Conservation (phyloP, 2,888 invertebrate species). For the Eupeodes luniger region DNA sequence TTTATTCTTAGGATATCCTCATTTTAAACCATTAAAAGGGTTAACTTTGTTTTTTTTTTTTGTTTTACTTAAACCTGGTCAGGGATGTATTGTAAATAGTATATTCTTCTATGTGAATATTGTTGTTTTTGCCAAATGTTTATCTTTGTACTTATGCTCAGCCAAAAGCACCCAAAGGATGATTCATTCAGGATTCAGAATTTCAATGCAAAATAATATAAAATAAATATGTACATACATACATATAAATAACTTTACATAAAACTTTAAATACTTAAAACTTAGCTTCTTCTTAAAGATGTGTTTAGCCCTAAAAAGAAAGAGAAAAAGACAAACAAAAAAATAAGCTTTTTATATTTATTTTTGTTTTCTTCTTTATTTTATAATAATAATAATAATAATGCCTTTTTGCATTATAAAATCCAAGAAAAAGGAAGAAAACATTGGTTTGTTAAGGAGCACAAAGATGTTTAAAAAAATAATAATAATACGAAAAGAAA, state of each 20-base stretch:
- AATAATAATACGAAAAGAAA: neutral
- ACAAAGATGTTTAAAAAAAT: neutral
- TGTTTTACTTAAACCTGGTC: too few relatives aligned
- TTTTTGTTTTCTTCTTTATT: slow-evolving; percentile 12
- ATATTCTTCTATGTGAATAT: too few relatives aligned
- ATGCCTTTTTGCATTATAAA: slow-evolving; percentile 29
- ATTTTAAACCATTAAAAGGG: too few relatives aligned
- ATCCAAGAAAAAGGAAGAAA: neutral
- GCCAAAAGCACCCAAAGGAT: neutral
- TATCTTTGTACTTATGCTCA: neutral
- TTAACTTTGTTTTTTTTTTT: too few relatives aligned
- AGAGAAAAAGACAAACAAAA: neutral
- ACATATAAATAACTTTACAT: neutral
- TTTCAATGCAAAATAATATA: slow-evolving; percentile 27
- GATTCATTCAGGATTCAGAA: slow-evolving; percentile 60
- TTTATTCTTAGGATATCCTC: too few relatives aligned
- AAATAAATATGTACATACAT: neutral
- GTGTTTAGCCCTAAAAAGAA: slow-evolving; percentile 10
- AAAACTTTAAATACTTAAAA: slow-evolving; percentile 20
- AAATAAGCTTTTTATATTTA: neutral
- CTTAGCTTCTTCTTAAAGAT: slow-evolving; percentile 4
- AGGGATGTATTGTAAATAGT: too few relatives aligned
- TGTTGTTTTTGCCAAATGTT: too few relatives aligned
- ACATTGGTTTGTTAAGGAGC: slow-evolving; percentile 6
- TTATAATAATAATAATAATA: neutral